Percentiles rank a stretch among this genome's conserved stretches.
phyloP scores from a whole-genome alignment of 2,797 vertebrate species.

The Muraenolepis orangiensis region DNA sequence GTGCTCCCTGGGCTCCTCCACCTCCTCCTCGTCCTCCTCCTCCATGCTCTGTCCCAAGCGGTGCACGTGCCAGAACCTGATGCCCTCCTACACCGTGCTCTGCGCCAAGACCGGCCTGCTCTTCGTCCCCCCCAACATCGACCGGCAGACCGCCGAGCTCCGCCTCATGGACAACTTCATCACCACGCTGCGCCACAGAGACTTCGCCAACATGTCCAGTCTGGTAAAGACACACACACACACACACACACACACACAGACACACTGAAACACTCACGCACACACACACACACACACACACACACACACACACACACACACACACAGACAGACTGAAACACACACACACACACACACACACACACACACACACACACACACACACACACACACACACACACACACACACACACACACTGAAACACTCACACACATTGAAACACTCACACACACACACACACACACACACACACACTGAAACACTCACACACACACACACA shows the following conservation, averaged over 20 bases:
- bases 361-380: too few species aligned
- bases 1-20: conserved; percentile 48
- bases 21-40: conserved; percentile 40
- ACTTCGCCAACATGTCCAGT: conserved; percentile 92
- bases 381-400: too few species aligned
- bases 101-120: conserved; percentile 89
- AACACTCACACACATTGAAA: too few species aligned
- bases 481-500: too few species aligned
- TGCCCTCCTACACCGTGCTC: conserved; percentile 85
- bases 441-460: too few species aligned
- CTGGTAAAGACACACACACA: conserved; percentile 58
- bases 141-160: conserved; percentile 87
- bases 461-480: too few species aligned
- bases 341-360: too few species aligned
- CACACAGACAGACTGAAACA: too few species aligned
- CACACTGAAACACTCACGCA: too few species aligned
- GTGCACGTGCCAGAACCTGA: conserved; percentile 88
- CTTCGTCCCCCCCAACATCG: conserved; percentile 85
- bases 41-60: conserved; percentile 87
- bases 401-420: too few species aligned
- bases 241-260: neutral
- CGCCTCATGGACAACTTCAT: conserved; percentile 92
- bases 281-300: too few species aligned
- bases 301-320: too few species aligned
- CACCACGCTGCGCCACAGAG: conserved; percentile 81